Evolutionary conservation across 2,113 vertebrate genomes (phyloP).

Genomic region (Riparia riparia): DNA sequence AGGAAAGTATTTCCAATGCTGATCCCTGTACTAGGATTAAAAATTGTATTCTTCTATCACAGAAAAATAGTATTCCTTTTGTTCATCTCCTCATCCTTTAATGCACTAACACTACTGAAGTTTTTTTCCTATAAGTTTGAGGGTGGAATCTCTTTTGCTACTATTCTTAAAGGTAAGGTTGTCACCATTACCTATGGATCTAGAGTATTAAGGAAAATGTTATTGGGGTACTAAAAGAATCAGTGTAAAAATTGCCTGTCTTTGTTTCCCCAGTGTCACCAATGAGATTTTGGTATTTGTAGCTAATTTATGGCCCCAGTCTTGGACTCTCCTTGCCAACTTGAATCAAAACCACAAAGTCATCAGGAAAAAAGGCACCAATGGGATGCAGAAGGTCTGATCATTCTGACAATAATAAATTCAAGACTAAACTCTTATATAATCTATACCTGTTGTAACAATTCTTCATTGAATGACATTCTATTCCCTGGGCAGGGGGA

Average conservation of each 20-base stretch:
- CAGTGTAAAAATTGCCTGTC: not conserved
- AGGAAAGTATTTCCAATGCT: not conserved
- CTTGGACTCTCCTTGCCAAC: not conserved
- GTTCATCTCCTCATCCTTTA: not conserved
- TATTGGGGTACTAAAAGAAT: not conserved
- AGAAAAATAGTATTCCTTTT: not conserved
- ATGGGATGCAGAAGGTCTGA: not conserved
- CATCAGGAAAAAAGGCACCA: not conserved
- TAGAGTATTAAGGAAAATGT: not conserved
- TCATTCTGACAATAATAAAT: not conserved
- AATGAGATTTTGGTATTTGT: not conserved
- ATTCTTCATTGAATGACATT: not conserved
- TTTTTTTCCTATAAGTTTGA: not conserved
- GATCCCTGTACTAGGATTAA: not conserved
- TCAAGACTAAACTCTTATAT: fast-evolving
- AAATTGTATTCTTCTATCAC: not conserved
- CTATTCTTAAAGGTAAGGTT: not conserved
- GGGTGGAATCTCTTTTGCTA: not conserved
- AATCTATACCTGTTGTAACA: not conserved
- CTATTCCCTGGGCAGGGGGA: not conserved
- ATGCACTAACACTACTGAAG: not conserved
- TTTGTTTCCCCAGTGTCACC: not conserved
- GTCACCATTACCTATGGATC: not conserved
- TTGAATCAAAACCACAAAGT: not conserved
- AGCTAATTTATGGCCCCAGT: not conserved